Conservation (phyloP, 2,888 invertebrate species). For the Platycheirus albimanus region DNA sequence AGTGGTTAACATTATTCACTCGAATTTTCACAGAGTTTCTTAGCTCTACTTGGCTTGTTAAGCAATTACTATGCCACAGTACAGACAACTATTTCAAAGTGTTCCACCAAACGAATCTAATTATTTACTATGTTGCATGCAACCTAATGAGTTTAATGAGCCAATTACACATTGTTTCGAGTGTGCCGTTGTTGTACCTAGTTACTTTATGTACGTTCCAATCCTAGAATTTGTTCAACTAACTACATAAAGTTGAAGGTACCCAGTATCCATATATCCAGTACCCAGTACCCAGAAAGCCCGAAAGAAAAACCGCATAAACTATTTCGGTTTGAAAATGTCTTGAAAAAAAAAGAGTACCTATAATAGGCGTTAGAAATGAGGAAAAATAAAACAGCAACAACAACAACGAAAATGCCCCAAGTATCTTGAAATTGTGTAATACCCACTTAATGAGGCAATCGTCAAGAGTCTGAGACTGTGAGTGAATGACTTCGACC, state of each 20-base stretch:
- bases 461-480: slow-evolving; percentile 43
- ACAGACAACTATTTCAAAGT: slow-evolving; percentile 33
- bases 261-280: too few species aligned
- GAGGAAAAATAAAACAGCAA: slow-evolving; percentile 7
- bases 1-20: slow-evolving; percentile 20
- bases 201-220: slow-evolving; percentile 15
- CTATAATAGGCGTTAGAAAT: slow-evolving; percentile 60
- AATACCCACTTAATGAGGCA: slow-evolving; percentile 67
- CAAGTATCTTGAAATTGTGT: slow-evolving; percentile 68
- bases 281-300: too few species aligned
- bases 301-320: slow-evolving; percentile 35
- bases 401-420: slow-evolving; percentile 24
- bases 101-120: slow-evolving; percentile 46
- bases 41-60: slow-evolving; percentile 45
- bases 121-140: slow-evolving; percentile 55
- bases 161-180: slow-evolving; percentile 63
- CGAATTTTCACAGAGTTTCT: not conserved
- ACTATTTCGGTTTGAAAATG: slow-evolving; percentile 51
- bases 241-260: slow-evolving; percentile 12
- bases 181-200: too few species aligned
- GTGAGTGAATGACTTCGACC: slow-evolving; percentile 64
- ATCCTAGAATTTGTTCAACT: slow-evolving; percentile 42
- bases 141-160: slow-evolving; percentile 73
- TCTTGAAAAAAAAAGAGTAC: slow-evolving; percentile 27
- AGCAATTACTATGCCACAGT: slow-evolving; percentile 54